Base-by-base conservation (phyloP, 2,888 invertebrate species). In the Chydorus sphaericus region DNA sequence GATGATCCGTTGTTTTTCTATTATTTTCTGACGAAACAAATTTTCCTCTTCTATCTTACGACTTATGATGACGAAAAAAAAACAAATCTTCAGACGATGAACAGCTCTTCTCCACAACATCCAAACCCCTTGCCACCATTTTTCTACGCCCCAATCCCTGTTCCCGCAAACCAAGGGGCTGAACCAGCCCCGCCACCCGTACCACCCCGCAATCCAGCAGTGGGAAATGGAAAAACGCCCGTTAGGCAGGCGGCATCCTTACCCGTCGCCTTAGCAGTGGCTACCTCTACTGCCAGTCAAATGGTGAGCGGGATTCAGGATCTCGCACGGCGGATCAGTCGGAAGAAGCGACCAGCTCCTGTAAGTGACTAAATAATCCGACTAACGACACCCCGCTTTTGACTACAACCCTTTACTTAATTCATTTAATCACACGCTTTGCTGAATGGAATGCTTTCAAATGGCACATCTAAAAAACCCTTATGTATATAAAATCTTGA, bases 281-380 rank as follows among this genome's bases (percentile, higher is more conserved):
- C 48, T 48, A 26, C 53, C 7, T 36, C 38, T 8, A 53, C 38
- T 14, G 38, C 37, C 26, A 38, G 38, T 16, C 36, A 37, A 28
- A 29, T 53, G 53, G 29, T 38, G n/a, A 36, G 26, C 53, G 28
- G 28, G 14, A 23, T 44, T 5, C 44, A 44, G n/a, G 44, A 44
- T 14, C 18, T 53, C 37, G 53, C 53, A 23, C 53, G 53, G 14
- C 33, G 36, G 10, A 37, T 53, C 18, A 53, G 53, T 26, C 53
- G 53, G 26, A 53, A 53, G 38, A 53, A 53, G 37, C 36, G 28
- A 20, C 8, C 38, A 18, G 23, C 36, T 16, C 38, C 26, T 48
- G 48, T 26, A 14, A 14, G 23, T 28, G 6, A 4, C 48, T 18
- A 36, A 20, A 36, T 20, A 28, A 14, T 18, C 16, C 48, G 18